A percentile compares a stretch with the other conserved stretches of the same genome.
Evolutionary conservation across 2,888 invertebrate species (phyloP).

Genomic region (Petrophora chlorosata): DNA sequence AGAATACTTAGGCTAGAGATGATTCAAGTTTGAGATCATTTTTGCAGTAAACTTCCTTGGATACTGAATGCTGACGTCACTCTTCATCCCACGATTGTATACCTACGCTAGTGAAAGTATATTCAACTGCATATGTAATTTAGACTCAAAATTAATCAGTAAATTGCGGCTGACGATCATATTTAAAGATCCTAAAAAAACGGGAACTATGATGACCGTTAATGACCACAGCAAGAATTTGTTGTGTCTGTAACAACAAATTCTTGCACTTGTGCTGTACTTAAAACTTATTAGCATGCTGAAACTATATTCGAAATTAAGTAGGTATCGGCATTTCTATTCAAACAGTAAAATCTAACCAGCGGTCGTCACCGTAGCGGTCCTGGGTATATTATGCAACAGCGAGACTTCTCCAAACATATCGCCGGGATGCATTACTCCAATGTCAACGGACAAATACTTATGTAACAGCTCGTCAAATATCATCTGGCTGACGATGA

Average conservation of each 20-base stretch:
- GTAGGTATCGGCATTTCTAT: too few relatives aligned
- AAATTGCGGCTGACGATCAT: too few relatives aligned
- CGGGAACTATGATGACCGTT: too few relatives aligned
- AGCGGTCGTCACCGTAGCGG: conserved; percentile 83
- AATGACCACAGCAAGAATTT: too few relatives aligned
- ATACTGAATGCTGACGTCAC: background rate
- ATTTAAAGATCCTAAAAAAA: too few relatives aligned
- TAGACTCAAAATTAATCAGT: too few relatives aligned
- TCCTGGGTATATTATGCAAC: conserved; percentile 84
- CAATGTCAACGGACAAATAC: conserved; percentile 72
- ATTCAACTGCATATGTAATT: too few relatives aligned
- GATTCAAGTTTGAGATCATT: conserved; percentile 11
- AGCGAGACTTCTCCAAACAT: conserved; percentile 88
- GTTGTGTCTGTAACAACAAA: too few relatives aligned
- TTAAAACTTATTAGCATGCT: too few relatives aligned
- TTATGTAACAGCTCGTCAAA: conserved; percentile 79
- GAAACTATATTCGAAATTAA: too few relatives aligned
- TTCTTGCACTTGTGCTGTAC: too few relatives aligned
- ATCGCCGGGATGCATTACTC: conserved; percentile 81
- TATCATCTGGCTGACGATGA: conserved; percentile 73
- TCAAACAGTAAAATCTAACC: conserved; percentile 58
- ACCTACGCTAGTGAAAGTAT: too few relatives aligned
- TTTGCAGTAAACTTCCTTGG: background rate
- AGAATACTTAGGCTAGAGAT: background rate
- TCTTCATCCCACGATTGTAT: background rate